These are phyloP conservation scores for Chiridota heheva DNA, from an alignment of 35 echinoderm and acorn worm species.

Conservation along the genomic window DNA sequence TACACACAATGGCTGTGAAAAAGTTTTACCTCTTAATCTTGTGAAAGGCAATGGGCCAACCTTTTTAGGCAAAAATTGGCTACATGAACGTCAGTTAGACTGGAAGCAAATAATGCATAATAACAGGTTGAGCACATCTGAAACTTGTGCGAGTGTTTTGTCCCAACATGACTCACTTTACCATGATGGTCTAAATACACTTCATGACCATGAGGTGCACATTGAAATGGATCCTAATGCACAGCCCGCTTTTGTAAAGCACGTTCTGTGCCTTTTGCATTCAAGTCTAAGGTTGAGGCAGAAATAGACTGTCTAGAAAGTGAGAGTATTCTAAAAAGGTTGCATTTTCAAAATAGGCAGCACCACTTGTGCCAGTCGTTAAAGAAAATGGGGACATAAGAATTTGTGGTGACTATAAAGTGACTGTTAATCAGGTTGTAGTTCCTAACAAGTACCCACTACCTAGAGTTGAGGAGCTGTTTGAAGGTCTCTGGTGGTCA, in stretches of 20 bases:
- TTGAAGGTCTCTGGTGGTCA: conserved; percentile 46
- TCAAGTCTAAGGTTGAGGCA: conserved; percentile 28
- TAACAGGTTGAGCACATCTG: too few species aligned
- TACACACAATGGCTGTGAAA: too few species aligned
- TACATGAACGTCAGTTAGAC: too few species aligned
- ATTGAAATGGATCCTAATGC: too few species aligned
- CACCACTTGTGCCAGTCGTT: conserved; percentile 47
- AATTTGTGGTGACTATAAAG: conserved; percentile 69
- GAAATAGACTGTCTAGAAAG: conserved; percentile 34
- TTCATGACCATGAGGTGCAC: too few species aligned
- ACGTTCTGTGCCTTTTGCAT: not conserved
- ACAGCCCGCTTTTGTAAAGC: conserved; percentile 4
- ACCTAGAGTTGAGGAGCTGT: conserved; percentile 43
- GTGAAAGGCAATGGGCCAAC: too few species aligned
- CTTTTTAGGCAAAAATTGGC: too few species aligned
- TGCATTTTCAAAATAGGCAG: conserved; percentile 30
- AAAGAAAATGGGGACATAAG: conserved; percentile 31
- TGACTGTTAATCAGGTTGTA: conserved; percentile 11
- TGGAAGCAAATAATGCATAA: too few species aligned
- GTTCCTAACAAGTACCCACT: conserved; percentile 51
- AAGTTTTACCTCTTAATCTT: too few species aligned
- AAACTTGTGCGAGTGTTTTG: too few species aligned
- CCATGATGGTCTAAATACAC: too few species aligned
- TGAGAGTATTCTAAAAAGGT: conserved; percentile 31
- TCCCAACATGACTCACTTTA: too few species aligned